These are phyloP conservation scores for Blennius ocellaris DNA, from an alignment of 2,113 vertebrate genomes.

Conservation along the genomic window DNA sequence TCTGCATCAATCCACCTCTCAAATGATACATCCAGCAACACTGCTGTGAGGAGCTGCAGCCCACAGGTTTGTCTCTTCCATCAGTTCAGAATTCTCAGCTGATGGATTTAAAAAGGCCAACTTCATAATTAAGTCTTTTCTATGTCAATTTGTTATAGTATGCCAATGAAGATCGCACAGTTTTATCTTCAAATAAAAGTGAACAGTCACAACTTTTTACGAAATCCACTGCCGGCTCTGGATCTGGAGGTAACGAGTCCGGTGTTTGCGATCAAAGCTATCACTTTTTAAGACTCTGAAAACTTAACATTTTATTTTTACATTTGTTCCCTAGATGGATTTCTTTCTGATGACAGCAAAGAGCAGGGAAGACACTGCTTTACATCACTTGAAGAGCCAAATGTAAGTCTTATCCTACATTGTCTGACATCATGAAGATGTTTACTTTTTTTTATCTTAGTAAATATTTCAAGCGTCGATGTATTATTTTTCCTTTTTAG, in stretches of 20 bases:
- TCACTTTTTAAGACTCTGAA: not conserved
- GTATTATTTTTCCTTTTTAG: conserved; percentile 49
- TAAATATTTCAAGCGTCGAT: not conserved
- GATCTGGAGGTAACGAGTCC: conserved; percentile 73
- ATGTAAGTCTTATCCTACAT: conserved; percentile 55
- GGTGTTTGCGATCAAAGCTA: not conserved
- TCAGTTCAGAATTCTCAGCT: not conserved
- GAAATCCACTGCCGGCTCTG: conserved; percentile 57
- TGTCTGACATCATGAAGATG: not conserved
- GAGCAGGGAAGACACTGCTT: conserved; percentile 50
- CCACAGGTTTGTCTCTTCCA: conserved; percentile 69
- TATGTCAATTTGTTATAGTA: too few relatives aligned
- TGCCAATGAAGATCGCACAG: too few relatives aligned
- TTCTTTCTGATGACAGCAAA: conserved; percentile 56
- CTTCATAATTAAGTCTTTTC: not conserved
- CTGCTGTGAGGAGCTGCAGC: conserved; percentile 45
- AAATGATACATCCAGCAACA: conserved; percentile 48
- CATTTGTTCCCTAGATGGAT: conserved; percentile 54
- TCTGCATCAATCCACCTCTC: conserved; percentile 64
- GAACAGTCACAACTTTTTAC: conserved; percentile 35
- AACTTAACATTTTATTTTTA: conserved; percentile 1
- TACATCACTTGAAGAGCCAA: conserved; percentile 70
- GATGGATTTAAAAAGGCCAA: not conserved
- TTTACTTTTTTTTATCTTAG: not conserved
- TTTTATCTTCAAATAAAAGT: conserved; percentile 55